Base-by-base conservation (phyloP, 2,888 invertebrate genomes). In the Limnephilus rhombicus region DNA sequence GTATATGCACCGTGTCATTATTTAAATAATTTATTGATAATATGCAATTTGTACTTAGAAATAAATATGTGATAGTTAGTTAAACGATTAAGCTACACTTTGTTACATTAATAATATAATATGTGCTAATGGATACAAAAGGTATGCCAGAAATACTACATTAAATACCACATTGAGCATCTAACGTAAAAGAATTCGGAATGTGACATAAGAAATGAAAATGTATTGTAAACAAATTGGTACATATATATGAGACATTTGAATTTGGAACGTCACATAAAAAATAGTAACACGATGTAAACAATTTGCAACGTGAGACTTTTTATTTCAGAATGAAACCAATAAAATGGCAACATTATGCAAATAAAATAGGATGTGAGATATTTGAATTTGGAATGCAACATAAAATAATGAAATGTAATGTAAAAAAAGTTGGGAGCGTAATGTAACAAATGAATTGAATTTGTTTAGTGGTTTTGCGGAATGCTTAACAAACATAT, bases 401-500 rank as follows among this genome's bases (percentile, higher is more conserved):
- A 68, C 68, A 24, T n/a, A 68, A 68, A 68, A 24, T 5, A 68
- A 5, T 3, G 68, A 24, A 18, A 68, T 3, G 7, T n/a, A 24
- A 68, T 68, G 24, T 68, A 68, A 68, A 68, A 41, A 24, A 68
- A 68, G 7, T 68, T n/a, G 7, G 68, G 24, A 68, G 24, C 68
- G n/a, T 68, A 68, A 68, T 68, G 68, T 68, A 68, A 83, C 31
- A 83, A 24, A 37, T 68, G 68, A 88, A 68, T 34, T 86, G 86
- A 89, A 92, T 91, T 89, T 93, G 92, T 93, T 92, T 90, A 90
- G 15, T 41, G 37, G 85, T 92, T 92, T 92, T 91, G 91, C 85
- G 91, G 92, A 91, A 93, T 93, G 92, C 93, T 93, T 93, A 91
- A 93, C 90, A 91, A 93, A 93, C 93, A 93, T 93, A 93, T 93